Evolutionary conservation across 2,113 vertebrate genomes (phyloP).

Genomic region (Chaetops frenatus): DNA sequence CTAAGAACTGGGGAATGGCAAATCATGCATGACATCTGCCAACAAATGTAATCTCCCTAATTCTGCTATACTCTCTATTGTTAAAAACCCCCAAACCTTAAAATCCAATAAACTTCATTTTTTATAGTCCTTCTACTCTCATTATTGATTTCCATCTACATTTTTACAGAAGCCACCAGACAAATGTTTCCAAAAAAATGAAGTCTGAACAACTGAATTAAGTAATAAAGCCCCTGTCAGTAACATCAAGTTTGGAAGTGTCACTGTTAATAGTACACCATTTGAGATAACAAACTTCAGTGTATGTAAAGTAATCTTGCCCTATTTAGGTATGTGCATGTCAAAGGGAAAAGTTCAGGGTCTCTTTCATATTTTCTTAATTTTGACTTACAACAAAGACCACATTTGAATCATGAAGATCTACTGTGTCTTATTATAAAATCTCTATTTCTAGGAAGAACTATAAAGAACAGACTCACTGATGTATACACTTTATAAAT

Average conservation of each 20-base stretch:
- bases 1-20: neutral
- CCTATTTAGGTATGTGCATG: neutral
- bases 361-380: neutral
- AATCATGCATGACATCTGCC: neutral
- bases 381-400: neutral
- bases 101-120: neutral
- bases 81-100: neutral
- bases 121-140: neutral
- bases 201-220: constrained; percentile 39
- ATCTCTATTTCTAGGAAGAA: neutral
- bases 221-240: constrained; percentile 24
- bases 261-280: constrained; percentile 1
- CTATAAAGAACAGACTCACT: neutral
- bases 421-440: neutral
- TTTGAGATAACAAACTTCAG: neutral
- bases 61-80: neutral
- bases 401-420: neutral
- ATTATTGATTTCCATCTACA: neutral
- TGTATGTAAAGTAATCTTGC: neutral
- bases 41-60: neutral
- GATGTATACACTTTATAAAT: neutral
- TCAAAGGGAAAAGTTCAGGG: neutral
- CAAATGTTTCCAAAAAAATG: neutral
- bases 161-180: neutral
- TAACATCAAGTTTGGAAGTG: constrained; percentile 10